Evolutionary conservation across 2,113 vertebrate species (phyloP).

Genomic region (Laticauda colubrina): DNA sequence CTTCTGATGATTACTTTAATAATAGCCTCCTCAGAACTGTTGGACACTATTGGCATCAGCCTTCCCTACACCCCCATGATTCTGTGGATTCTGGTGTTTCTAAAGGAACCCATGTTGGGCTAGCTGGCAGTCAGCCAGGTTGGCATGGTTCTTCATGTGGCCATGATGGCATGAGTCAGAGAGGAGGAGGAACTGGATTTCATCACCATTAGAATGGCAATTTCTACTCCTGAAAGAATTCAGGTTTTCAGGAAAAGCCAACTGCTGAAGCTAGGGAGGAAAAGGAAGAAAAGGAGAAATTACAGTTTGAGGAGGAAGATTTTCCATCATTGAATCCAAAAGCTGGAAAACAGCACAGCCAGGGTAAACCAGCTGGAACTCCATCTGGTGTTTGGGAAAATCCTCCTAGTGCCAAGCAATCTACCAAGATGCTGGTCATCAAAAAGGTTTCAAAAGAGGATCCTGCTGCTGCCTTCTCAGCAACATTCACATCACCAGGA

Average conservation of each 20-base stretch:
- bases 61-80: constrained; percentile 93
- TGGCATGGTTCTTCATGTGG: constrained; percentile 87
- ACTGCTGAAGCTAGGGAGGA: constrained; percentile 86
- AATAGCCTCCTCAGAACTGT: constrained; percentile 90
- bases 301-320: constrained; percentile 98
- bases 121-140: constrained; percentile 81
- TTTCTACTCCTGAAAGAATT: constrained; percentile 91
- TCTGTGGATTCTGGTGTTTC: constrained; percentile 98
- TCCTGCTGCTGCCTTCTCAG: constrained; percentile 90
- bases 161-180: constrained; percentile 78
- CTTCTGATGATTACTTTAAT: constrained; percentile 98
- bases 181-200: constrained; percentile 78
- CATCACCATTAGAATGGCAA: constrained; percentile 96
- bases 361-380: constrained; percentile 87
- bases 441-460: constrained; percentile 99
- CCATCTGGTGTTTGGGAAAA: constrained; percentile 99
- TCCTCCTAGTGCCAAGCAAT: constrained; percentile 96
- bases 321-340: constrained; percentile 99
- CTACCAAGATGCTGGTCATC: constrained; percentile 99
- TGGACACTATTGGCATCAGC: constrained; percentile 94
- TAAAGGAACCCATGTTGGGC: constrained; percentile 87
- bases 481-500: constrained; percentile 89
- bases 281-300: constrained; percentile 87
- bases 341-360: constrained; percentile 90
- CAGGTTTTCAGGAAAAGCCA: constrained; percentile 91